Evolutionary conservation across 2,888 invertebrate genomes (phyloP).

Genomic region (Drosophila dives): DNA sequence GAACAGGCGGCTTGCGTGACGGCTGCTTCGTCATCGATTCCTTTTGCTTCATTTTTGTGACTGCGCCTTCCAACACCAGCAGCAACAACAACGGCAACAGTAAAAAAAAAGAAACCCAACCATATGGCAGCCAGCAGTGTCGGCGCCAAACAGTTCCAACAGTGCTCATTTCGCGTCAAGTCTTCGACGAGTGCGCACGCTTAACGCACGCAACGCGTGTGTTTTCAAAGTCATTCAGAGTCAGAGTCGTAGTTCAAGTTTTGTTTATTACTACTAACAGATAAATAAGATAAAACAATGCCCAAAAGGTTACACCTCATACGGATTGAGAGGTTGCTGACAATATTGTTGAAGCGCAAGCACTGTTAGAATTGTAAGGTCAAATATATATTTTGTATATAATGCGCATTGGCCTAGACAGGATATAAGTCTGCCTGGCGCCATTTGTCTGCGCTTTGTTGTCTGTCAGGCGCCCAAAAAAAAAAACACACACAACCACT

Average conservation of each 20-base stretch:
- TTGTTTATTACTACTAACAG: conserved; percentile 2
- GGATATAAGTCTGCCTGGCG: conserved; percentile 67
- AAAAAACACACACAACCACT: conserved; percentile 6
- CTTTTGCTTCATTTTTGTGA: conserved; percentile 41
- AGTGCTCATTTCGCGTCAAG: conserved; percentile 52
- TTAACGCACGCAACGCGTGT: not conserved
- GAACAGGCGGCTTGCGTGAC: conserved; percentile 63
- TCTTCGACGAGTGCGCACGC: conserved; percentile 48
- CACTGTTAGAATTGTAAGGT: conserved; percentile 55
- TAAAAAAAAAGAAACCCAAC: conserved; percentile 3
- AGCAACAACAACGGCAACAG: not conserved
- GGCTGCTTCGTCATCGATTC: conserved; percentile 65
- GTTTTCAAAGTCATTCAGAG: not conserved
- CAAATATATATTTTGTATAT: not conserved
- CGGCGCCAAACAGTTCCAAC: conserved; percentile 17
- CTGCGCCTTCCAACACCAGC: conserved; percentile 61
- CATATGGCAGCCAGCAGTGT: conserved; percentile 50
- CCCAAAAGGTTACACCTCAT: conserved; percentile 27
- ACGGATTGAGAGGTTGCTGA: conserved; percentile 52
- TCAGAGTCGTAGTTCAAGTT: conserved; percentile 2
- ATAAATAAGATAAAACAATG: conserved; percentile 38
- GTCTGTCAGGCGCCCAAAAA: conserved; percentile 42
- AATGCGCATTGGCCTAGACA: conserved; percentile 21
- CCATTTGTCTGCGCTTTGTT: conserved; percentile 58
- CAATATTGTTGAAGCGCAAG: conserved; percentile 59